Evolutionary conservation across 2,888 invertebrate genomes (phyloP).

Genomic region (Beris morrisii): DNA sequence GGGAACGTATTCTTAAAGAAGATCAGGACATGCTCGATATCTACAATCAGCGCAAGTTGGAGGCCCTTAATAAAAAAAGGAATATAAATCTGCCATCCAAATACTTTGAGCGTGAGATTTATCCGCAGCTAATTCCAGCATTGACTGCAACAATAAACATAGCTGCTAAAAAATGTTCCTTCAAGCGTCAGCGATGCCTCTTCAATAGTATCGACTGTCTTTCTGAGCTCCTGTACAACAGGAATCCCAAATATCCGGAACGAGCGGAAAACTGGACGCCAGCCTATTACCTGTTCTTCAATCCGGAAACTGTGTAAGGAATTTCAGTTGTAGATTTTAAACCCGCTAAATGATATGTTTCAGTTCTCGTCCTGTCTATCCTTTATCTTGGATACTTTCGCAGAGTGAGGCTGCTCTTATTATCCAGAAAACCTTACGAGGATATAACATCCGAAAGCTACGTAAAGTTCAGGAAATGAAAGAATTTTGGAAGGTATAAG

Average conservation of each 20-base stretch:
- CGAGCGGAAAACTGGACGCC: constrained; percentile 12
- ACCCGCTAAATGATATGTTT: background rate
- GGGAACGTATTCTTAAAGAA: constrained; percentile 5
- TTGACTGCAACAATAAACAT: constrained; percentile 3
- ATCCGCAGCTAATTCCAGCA: constrained; percentile 6
- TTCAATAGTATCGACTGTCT: constrained; percentile 23
- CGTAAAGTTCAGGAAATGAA: constrained; percentile 13
- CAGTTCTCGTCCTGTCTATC: constrained; percentile 15
- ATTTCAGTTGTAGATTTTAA: background rate
- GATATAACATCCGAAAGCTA: constrained; percentile 13
- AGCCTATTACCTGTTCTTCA: constrained; percentile 17
- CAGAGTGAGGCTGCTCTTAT: constrained; percentile 6
- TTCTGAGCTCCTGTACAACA: constrained; percentile 10
- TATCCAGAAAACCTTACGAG: constrained; percentile 13
- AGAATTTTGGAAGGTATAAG: constrained; percentile 8
- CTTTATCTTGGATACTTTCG: constrained; percentile 17
- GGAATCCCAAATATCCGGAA: constrained; percentile 15
- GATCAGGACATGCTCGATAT: constrained; percentile 8
- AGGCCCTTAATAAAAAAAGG: background rate
- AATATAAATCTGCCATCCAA: background rate
- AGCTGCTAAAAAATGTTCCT: constrained; percentile 9
- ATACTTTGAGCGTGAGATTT: constrained; percentile 9
- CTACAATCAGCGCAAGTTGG: constrained; percentile 1
- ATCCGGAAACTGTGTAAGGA: constrained; percentile 12
- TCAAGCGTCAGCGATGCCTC: constrained; percentile 8